Evolutionary conservation across 2,113 vertebrate species (phyloP), one percentile per base, ranked within the genome.

Genomic region (Phylloscopus trochilus): DNA sequence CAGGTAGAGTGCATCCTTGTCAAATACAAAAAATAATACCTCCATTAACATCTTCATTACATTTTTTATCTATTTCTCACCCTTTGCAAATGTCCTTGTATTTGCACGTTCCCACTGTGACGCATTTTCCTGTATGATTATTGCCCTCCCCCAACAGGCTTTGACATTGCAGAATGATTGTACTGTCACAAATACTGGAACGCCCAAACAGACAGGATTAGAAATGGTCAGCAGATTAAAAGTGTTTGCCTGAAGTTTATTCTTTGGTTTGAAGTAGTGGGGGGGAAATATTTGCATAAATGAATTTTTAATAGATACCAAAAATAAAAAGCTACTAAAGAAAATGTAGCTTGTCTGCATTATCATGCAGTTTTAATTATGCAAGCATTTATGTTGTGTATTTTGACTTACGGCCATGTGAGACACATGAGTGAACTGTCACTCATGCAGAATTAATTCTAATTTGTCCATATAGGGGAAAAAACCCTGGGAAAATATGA

Each of bases 401-500:
- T 84, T 96, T 93, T 96, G 90, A 96, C 93, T 94, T 90, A 49
- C 7, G 53, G 88, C 92, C 93, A 94, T 94, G 66, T 87, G 83
- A 95, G 83, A 93, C 69, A 80, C 69, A 87, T 64, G 93, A 95
- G 80, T 96, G 93, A 96, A 60, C 83, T 89, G 69, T 96, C 95
- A 73, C 64, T 96, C 90, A 94, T 49, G 62, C 78, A 89, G 64
- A 84, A 73, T 86, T 95, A 92, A 95, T 93, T 90, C 79, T 87
- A 43, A 84, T 92, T 92, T 94, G 73, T 51, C 73, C 70, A 78
- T 92, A 81, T 56, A 92, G 69, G 56, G 56, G 7, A 37, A 93
- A 84, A 92, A 74, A 55, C 21, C 55, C 47, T 75, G 64, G 66
- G 74, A 93, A 96, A 93, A 93, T 87, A 73, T 43, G 53, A 60